phyloP scores from a whole-genome alignment of 2,888 invertebrate species.

The Ophion costatus region DNA sequence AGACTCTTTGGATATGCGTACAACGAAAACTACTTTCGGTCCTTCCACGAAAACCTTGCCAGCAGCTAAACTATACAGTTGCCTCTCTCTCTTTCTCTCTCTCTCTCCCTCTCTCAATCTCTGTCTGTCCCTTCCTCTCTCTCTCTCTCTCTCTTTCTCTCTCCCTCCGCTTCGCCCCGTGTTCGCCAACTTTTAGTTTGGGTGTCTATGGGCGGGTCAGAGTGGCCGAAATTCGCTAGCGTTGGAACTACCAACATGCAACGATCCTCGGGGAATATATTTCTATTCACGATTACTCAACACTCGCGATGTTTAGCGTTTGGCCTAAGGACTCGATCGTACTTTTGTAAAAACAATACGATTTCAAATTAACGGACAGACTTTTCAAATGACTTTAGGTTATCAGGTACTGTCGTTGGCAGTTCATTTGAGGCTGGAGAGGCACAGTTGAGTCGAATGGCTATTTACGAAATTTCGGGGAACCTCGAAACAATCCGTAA shows the following conservation, averaged over 20 bases:
- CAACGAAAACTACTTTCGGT: constrained; percentile 67
- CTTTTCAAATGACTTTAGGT: too few relatives aligned
- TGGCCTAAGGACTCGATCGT: not conserved
- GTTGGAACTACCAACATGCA: not conserved
- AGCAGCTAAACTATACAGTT: constrained; percentile 52
- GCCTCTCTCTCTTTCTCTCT: constrained; percentile 13
- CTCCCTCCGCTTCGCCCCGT: constrained; percentile 13
- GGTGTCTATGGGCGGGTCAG: constrained; percentile 30
- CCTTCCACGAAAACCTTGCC: constrained; percentile 63
- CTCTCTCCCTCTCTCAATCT: not conserved
- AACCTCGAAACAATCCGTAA: too few relatives aligned
- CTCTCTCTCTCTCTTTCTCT: constrained; percentile 11
- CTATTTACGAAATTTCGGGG: too few relatives aligned
- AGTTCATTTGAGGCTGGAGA: too few relatives aligned
- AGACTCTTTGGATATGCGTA: constrained; percentile 63
- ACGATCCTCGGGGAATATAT: not conserved
- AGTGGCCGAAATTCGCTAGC: constrained; percentile 28
- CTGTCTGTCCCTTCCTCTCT: not conserved
- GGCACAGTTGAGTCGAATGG: too few relatives aligned
- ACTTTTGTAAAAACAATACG: not conserved
- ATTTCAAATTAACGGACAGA: too few relatives aligned
- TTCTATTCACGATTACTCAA: not conserved
- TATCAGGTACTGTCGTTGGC: too few relatives aligned
- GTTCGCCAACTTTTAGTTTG: constrained; percentile 38
- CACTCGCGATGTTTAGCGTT: constrained; percentile 1